Percentiles rank a stretch among this genome's conserved stretches.
These are phyloP conservation scores for Lumbricus terrestris DNA, from an alignment of 2,888 invertebrate species.

Conservation along the genomic window DNA sequence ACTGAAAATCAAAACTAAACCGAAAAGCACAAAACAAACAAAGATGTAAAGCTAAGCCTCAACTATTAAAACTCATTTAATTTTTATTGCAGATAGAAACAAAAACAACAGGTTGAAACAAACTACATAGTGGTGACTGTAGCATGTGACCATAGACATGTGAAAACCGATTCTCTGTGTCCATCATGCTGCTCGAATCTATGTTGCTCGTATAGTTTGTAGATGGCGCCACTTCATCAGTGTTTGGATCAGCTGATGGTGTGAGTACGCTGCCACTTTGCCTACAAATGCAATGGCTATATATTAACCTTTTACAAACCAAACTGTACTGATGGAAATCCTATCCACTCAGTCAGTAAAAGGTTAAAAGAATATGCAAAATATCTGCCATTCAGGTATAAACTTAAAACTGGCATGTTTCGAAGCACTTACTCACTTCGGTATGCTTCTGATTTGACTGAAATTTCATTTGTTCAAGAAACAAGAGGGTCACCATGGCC, in stretches of 20 bases:
- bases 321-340: too few species aligned
- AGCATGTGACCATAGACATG: conserved; percentile 18
- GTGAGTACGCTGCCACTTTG: background rate
- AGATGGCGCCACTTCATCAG: conserved; percentile 5
- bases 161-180: background rate
- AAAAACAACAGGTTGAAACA: background rate
- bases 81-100: background rate
- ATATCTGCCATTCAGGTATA: too few species aligned
- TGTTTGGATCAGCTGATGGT: background rate
- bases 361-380: too few species aligned
- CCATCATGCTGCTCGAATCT: background rate
- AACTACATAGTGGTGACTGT: conserved; percentile 9
- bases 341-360: too few species aligned
- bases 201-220: background rate
- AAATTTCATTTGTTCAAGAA: too few species aligned
- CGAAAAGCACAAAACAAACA: too few species aligned
- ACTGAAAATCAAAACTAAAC: background rate
- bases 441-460: too few species aligned
- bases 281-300: background rate
- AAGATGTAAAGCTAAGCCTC: too few species aligned
- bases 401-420: background rate
- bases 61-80: too few species aligned
- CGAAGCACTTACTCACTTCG: background rate
- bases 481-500: too few species aligned
- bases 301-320: background rate